Percentiles rank a stretch among this genome's conserved stretches.
These are phyloP conservation scores for Sarcophaga caerulescens DNA, from an alignment of 2,888 invertebrate species.

Conservation along the genomic window DNA sequence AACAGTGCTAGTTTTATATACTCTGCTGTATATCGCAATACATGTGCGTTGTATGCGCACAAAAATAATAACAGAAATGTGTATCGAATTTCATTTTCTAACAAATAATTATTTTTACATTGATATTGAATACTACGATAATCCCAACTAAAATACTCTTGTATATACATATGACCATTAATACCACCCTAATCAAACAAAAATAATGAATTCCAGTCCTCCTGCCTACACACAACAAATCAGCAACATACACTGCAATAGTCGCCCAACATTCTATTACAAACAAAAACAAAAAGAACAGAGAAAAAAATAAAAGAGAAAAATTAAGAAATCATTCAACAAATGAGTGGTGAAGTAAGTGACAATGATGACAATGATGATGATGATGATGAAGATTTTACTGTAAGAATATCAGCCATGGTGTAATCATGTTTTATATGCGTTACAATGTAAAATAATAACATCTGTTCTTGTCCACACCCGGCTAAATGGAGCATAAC, in stretches of 20 bases:
- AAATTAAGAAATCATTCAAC: constrained; percentile 31
- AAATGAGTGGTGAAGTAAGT: constrained; percentile 41
- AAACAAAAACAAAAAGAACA: too few relatives aligned
- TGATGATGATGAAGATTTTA: constrained; percentile 46
- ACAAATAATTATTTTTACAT: constrained; percentile 79
- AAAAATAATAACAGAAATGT: constrained; percentile 50
- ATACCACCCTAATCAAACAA: constrained; percentile 75
- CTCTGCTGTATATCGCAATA: background rate
- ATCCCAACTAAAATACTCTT: constrained; percentile 77
- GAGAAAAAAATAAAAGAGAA: too few relatives aligned
- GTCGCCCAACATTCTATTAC: too few relatives aligned
- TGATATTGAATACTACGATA: constrained; percentile 73
- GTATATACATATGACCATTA: constrained; percentile 80
- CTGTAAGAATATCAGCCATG: constrained; percentile 59
- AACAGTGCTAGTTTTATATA: too few relatives aligned
- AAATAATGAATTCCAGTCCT: constrained; percentile 68
- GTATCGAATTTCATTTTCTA: constrained; percentile 77
- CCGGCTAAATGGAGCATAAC: constrained; percentile 81
- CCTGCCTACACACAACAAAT: constrained; percentile 41
- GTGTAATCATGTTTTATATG: constrained; percentile 79
- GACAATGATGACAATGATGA: constrained; percentile 5
- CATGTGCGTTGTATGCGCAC: background rate
- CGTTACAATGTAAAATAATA: constrained; percentile 76
- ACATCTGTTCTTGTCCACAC: constrained; percentile 81
- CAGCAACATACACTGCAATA: background rate